Evolutionary conservation across 30 jellyfish, hydroid and myxozoan species (phyloP).

Genomic region (Catostylus mosaicus): DNA sequence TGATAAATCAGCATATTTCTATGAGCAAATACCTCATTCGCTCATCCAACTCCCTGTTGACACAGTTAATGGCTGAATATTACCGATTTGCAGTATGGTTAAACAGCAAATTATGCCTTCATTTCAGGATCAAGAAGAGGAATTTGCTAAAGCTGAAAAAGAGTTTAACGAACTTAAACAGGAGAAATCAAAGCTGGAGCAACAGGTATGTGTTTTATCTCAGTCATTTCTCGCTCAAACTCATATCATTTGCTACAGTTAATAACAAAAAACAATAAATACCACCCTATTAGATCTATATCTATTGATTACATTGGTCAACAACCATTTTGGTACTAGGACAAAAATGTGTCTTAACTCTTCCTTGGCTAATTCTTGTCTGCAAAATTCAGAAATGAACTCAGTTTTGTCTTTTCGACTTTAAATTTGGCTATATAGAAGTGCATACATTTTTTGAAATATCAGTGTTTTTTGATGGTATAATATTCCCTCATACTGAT

Average conservation of each 20-base stretch:
- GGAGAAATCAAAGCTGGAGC: conserved; percentile 80
- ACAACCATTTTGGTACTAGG: background rate
- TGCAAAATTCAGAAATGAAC: background rate
- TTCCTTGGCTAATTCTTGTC: background rate
- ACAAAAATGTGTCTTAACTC: background rate
- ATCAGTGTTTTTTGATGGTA: background rate
- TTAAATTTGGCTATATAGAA: background rate
- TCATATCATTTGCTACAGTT: no score
- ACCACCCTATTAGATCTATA: no score
- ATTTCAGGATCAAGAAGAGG: conserved; percentile 81
- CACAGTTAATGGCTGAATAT: no score
- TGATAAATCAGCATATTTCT: no score
- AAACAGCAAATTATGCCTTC: no score
- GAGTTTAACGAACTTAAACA: conserved; percentile 73
- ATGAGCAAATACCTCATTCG: no score
- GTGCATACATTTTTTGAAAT: background rate
- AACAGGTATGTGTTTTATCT: no score
- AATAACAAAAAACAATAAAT: no score
- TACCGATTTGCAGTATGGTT: no score
- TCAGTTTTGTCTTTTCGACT: background rate
- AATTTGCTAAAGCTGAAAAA: conserved; percentile 78
- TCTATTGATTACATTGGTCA: background rate
- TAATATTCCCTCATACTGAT: background rate
- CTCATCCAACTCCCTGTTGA: no score
- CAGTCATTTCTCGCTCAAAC: no score